Conservation (phyloP, 2,113 vertebrate genomes). For the Cromileptes altivelis region DNA sequence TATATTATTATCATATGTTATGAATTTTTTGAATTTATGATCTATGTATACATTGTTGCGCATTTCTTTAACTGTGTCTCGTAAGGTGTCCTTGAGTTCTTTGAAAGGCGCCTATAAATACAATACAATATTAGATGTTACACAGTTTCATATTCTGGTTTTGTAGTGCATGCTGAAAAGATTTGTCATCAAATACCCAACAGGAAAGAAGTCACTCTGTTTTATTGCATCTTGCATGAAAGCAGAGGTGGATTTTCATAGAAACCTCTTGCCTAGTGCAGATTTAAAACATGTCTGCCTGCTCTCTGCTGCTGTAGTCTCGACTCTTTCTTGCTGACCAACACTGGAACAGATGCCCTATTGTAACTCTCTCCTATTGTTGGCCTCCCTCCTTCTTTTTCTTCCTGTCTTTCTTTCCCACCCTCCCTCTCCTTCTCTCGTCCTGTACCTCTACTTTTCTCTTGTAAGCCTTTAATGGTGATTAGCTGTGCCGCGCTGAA, state of each 20-base stretch:
- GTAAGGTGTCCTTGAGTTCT: too few relatives aligned
- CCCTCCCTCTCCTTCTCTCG: constrained; percentile 28
- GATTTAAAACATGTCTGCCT: constrained; percentile 1
- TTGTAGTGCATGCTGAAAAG: neutral
- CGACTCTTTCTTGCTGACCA: constrained; percentile 34
- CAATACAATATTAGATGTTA: neutral
- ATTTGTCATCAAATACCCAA: neutral
- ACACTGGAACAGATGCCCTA: constrained; percentile 56
- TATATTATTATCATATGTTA: too few relatives aligned
- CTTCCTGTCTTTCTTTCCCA: constrained; percentile 21
- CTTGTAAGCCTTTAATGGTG: constrained; percentile 75
- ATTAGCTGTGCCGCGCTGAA: constrained; percentile 62
- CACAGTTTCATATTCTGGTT: neutral
- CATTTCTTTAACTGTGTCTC: too few relatives aligned
- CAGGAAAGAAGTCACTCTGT: constrained; percentile 19
- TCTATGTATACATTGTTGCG: too few relatives aligned
- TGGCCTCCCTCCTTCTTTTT: constrained; percentile 18
- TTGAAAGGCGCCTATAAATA: too few relatives aligned
- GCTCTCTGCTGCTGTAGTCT: constrained; percentile 25
- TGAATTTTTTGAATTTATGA: too few relatives aligned
- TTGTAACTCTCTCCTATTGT: constrained; percentile 58
- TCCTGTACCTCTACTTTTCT: constrained; percentile 47
- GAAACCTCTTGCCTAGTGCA: neutral
- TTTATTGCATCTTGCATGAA: constrained; percentile 16
- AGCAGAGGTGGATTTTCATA: neutral